Evolutionary conservation across 2,113 vertebrate genomes (phyloP).

Genomic region (western clawed frog (Xenopus tropicalis)): DNA sequence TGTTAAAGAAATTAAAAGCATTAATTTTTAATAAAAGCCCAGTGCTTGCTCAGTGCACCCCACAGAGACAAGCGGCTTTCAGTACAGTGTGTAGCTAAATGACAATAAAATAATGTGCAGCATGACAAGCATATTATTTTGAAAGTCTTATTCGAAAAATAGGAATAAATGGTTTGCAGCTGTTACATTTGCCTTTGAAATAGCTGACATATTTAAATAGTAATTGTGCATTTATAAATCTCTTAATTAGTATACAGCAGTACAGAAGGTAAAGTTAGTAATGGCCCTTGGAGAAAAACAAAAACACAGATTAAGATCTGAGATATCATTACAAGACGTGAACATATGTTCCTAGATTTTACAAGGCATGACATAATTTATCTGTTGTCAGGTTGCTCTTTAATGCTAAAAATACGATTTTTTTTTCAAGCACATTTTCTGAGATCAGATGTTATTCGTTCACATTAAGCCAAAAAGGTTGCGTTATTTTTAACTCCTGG

Average conservation of each 20-base stretch:
- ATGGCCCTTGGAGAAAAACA: constrained; percentile 5
- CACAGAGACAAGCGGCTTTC: neutral
- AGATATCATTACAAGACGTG: neutral
- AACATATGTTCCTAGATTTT: constrained; percentile 6
- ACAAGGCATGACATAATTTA: neutral
- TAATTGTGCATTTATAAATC: constrained; percentile 6
- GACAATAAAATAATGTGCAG: neutral
- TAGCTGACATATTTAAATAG: neutral
- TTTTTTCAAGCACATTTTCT: neutral
- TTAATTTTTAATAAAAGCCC: neutral
- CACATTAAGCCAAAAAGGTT: too few species aligned
- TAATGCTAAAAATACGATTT: neutral
- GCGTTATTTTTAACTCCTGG: too few species aligned
- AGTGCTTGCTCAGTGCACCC: neutral
- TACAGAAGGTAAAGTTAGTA: constrained; percentile 4
- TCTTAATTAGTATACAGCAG: neutral
- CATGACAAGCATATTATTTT: constrained; percentile 1
- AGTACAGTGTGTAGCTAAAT: neutral
- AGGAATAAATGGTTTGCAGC: constrained; percentile 3
- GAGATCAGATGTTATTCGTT: too few species aligned
- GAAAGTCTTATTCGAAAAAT: neutral
- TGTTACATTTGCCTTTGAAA: neutral
- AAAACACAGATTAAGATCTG: constrained; percentile 3
- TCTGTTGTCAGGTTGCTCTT: neutral
- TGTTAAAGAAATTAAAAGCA: neutral